Base-by-base conservation (phyloP, 2,113 vertebrate species). In the Acrocephalus kingi region DNA sequence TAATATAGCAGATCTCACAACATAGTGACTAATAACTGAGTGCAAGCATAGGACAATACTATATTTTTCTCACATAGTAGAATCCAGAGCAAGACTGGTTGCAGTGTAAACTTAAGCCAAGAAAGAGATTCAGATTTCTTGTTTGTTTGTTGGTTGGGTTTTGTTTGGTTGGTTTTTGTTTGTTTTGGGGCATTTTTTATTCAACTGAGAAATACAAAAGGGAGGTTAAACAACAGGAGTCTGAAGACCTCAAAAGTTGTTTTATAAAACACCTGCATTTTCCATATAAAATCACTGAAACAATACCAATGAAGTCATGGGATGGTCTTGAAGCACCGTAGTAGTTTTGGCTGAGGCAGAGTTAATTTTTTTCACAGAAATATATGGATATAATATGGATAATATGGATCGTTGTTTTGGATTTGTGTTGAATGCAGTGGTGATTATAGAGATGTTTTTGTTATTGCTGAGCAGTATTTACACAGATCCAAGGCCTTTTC, bases 81-180 rank as follows among this genome's bases (percentile, higher is more conserved):
- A 69, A 68, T 8, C 7, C 46, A 75, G 6, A 78, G 21, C 8
- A 85, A 25, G 33, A 39, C 6, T 45, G 62, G 66, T 5, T 43
- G 11, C 5, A 49, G 27, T 25, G 8, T 35, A 58, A 59, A 62
- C 37, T 59, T 84, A 56, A 73, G 17, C 5, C 19, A 66, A n/a
- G 19, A 64, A 69, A 81, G 35, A 49, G 11, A 55, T 77, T 2
- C 15, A 39, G 6, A 37, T 56, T 52, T 7, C 7, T 39, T 78
- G 15, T 23, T 69, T 2, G 1, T 7, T 59, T 9, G 5, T 25
- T 86, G 10, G 0, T 25, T 21, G 21, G 3, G 13, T 49, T 49
- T n/a, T 10, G 58, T 10, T 55, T 52, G 37, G 31, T 52, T 10
- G 2, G 1, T 13, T 62, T 73, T 39, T 24, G 22, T 31, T 52